A percentile compares a stretch with the other conserved stretches of the same genome.
phyloP scores from a whole-genome alignment of 2,113 vertebrate genomes.

The Leucoraja erinaceus region DNA sequence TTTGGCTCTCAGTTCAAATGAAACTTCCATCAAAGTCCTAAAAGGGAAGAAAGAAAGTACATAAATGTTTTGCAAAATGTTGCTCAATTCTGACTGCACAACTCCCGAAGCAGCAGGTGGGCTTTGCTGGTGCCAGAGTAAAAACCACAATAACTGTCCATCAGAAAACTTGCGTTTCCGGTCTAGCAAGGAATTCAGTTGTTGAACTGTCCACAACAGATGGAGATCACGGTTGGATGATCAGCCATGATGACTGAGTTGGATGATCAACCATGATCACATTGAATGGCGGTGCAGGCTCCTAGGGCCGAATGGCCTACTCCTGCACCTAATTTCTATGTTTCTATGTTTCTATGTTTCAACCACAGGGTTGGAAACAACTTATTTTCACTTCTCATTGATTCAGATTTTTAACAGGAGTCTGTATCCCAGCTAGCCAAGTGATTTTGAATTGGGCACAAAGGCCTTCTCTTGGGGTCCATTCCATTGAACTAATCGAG shows the following conservation, averaged over 20 bases:
- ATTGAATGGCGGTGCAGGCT: too few relatives aligned
- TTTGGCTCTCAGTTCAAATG: neutral
- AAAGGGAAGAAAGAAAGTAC: neutral
- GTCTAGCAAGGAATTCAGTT: neutral
- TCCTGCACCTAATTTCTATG: too few relatives aligned
- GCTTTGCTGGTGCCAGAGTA: neutral
- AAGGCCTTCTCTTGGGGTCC: neutral
- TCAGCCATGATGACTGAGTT: too few relatives aligned
- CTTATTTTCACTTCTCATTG: neutral
- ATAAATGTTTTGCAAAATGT: neutral
- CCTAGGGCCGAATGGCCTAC: too few relatives aligned
- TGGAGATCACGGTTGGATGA: neutral
- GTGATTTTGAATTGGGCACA: neutral
- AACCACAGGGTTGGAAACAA: neutral
- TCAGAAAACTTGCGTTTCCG: neutral
- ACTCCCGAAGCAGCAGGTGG: neutral
- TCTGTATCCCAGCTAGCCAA: neutral
- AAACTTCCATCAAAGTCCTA: neutral
- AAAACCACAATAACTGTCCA: neutral
- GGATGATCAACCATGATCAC: too few relatives aligned
- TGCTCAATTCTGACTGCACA: too few relatives aligned
- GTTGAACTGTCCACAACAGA: neutral
- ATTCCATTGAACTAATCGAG: neutral
- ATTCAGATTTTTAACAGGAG: neutral
- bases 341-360: too few relatives aligned